Evolutionary conservation across 1,140 invertebrate genomes (phyloP).

Genomic region (Drosophila elegans): DNA sequence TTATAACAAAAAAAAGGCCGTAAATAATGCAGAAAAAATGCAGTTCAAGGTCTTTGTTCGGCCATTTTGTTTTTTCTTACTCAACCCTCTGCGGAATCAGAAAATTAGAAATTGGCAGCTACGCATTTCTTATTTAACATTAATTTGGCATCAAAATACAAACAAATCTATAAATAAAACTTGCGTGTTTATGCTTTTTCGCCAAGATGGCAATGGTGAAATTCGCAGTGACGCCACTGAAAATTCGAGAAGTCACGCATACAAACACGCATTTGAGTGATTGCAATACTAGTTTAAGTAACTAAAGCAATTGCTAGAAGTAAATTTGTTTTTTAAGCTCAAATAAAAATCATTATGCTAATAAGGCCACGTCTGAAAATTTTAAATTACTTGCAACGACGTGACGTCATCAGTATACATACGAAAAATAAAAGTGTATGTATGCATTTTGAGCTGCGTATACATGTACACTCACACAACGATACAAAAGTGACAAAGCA

Average conservation of each 20-base stretch:
- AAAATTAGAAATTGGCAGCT: constrained; percentile 25
- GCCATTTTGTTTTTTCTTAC: constrained; percentile 28
- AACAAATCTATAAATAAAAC: constrained; percentile 29
- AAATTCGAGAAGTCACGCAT: constrained; percentile 18
- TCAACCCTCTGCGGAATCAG: constrained; percentile 19
- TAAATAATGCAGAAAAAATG: neutral
- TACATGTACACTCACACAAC: constrained; percentile 14
- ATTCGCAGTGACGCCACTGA: constrained; percentile 22
- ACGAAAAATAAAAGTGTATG: constrained; percentile 2
- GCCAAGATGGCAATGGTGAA: constrained; percentile 27
- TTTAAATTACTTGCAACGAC: constrained; percentile 5
- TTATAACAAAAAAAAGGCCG: neutral
- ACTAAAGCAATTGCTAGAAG: neutral
- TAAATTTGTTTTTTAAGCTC: neutral
- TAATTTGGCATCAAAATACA: constrained; percentile 13
- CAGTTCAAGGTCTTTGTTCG: constrained; percentile 25
- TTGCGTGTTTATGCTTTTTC: constrained; percentile 16
- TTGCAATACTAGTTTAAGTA: neutral
- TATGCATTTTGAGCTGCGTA: constrained; percentile 2
- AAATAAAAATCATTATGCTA: neutral
- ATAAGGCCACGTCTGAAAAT: constrained; percentile 17
- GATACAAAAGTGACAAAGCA: constrained; percentile 14
- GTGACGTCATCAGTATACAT: constrained; percentile 30
- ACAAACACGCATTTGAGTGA: neutral
- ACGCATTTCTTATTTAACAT: constrained; percentile 14